phyloP scores from a whole-genome alignment of 2,888 invertebrate species.

The Dusona sp. region DNA sequence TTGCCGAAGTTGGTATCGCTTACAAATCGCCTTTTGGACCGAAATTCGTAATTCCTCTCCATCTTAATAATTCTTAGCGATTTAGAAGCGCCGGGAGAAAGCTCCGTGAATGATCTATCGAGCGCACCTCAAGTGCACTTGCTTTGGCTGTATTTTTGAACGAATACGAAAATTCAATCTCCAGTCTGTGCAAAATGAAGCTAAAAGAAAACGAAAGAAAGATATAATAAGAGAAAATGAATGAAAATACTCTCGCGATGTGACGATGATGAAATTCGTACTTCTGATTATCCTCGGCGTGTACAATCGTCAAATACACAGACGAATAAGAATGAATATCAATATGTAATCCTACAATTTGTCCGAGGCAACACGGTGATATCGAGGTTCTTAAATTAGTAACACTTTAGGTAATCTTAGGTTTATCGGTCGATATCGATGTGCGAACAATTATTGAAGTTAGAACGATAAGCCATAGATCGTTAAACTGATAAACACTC shows the following conservation, averaged over 20 bases:
- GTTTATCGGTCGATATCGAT: constrained; percentile 52
- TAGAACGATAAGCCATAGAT: constrained; percentile 7
- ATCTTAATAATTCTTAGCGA: constrained; percentile 84
- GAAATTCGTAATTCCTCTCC: constrained; percentile 92
- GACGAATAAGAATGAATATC: not conserved
- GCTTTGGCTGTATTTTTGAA: constrained; percentile 34
- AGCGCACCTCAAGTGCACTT: constrained; percentile 46
- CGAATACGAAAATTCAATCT: constrained; percentile 25
- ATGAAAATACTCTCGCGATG: constrained; percentile 7
- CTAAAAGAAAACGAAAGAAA: constrained; percentile 2
- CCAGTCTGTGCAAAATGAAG: constrained; percentile 8
- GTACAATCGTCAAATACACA: not conserved
- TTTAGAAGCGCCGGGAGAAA: constrained; percentile 52
- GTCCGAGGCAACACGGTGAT: constrained; percentile 30
- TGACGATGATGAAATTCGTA: not conserved
- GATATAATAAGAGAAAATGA: constrained; percentile 2
- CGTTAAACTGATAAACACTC: not conserved
- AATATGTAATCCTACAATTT: constrained; percentile 10
- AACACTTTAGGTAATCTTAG: constrained; percentile 44
- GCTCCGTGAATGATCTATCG: constrained; percentile 33
- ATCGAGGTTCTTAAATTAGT: constrained; percentile 41
- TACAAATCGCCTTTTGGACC: constrained; percentile 95
- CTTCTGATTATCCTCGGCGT: not conserved
- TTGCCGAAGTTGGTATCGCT: constrained; percentile 90
- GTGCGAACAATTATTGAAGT: constrained; percentile 40